phyloP scores from a whole-genome alignment of 2,888 invertebrate species.

The Gerris lacustris region DNA sequence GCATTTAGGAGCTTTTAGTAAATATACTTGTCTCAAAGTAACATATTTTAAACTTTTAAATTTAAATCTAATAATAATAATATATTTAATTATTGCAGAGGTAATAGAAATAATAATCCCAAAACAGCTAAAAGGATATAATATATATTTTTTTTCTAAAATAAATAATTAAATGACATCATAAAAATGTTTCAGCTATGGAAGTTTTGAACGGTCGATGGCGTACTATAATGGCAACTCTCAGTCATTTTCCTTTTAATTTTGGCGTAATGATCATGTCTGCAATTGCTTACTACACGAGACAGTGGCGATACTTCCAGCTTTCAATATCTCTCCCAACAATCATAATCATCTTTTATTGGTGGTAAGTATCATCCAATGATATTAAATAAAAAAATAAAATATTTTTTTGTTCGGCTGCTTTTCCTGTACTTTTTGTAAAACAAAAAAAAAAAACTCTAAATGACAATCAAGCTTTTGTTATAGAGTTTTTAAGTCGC shows the following conservation, averaged over 20 bases:
- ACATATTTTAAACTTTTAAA: too few species aligned
- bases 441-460: neutral
- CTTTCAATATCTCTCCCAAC: slow-evolving; percentile 53
- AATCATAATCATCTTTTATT: slow-evolving; percentile 42
- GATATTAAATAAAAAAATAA: too few species aligned
- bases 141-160: too few species aligned
- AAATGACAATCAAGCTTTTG: neutral
- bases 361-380: slow-evolving; percentile 31
- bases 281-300: slow-evolving; percentile 50
- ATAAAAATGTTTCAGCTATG: slow-evolving; percentile 37
- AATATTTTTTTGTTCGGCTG: neutral
- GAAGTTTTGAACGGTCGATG: slow-evolving; percentile 49
- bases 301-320: slow-evolving; percentile 56
- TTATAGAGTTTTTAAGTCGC: neutral
- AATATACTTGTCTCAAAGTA: too few species aligned
- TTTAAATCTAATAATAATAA: too few species aligned
- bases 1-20: too few species aligned
- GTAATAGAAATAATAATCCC: too few species aligned
- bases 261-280: slow-evolving; percentile 53
- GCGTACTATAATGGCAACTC: slow-evolving; percentile 47
- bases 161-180: too few species aligned
- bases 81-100: too few species aligned
- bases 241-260: slow-evolving; percentile 59
- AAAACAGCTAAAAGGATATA: too few species aligned
- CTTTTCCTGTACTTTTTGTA: neutral